Evolutionary conservation across 2,113 vertebrate species (phyloP).

Genomic region (Romanogobio albipinnatus): DNA sequence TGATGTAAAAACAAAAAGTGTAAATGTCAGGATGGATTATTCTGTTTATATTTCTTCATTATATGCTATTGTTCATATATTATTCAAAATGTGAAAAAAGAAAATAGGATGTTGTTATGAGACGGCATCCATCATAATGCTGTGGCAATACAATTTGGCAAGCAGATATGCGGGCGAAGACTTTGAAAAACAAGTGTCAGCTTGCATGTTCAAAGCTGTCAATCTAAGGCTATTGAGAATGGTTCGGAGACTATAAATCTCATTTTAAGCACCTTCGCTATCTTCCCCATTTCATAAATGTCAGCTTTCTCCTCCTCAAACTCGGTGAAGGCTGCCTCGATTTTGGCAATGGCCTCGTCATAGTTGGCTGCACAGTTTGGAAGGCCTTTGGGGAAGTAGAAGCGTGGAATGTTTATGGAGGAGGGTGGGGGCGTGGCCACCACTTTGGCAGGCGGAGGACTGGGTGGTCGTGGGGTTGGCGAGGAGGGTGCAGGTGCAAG

Average conservation of each 20-base stretch:
- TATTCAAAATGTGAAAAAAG: neutral
- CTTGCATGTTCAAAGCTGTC: neutral
- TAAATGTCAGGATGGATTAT: slow-evolving; percentile 1
- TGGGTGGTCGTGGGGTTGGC: slow-evolving; percentile 75
- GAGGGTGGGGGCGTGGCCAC: slow-evolving; percentile 78
- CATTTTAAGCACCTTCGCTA: slow-evolving; percentile 85
- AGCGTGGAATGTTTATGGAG: slow-evolving; percentile 97
- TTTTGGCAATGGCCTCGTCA: slow-evolving; percentile 83
- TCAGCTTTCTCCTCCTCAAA: slow-evolving; percentile 93
- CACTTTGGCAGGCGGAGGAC: slow-evolving; percentile 81
- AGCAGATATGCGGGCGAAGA: neutral
- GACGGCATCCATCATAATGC: neutral
- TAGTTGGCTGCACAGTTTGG: slow-evolving; percentile 82
- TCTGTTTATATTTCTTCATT: neutral
- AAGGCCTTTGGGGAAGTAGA: slow-evolving; percentile 97
- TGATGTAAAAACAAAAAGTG: neutral
- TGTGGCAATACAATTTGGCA: neutral
- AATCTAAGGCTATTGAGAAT: neutral
- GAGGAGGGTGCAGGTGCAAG: slow-evolving; percentile 66
- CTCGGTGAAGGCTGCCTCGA: slow-evolving; percentile 85
- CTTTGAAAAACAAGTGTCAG: slow-evolving; percentile 10
- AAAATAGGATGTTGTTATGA: neutral
- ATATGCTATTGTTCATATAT: neutral
- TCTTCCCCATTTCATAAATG: slow-evolving; percentile 94
- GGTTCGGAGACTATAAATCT: neutral